These are phyloP conservation scores for Chrysoperla carnea DNA, from an alignment of 1,140 invertebrate genomes.

Conservation along the genomic window DNA sequence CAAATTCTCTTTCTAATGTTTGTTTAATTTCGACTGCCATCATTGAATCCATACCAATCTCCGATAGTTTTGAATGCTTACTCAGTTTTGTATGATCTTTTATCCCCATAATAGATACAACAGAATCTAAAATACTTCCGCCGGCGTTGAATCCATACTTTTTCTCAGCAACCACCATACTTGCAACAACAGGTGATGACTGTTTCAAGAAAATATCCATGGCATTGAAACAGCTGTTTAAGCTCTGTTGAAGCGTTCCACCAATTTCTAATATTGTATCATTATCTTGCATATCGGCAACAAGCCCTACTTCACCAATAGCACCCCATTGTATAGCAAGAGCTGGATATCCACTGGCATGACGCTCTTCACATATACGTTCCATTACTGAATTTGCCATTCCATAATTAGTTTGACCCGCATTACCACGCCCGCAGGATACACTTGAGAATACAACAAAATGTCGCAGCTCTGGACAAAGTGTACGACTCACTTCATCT, in stretches of 20 bases:
- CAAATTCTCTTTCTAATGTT: conserved; percentile 42
- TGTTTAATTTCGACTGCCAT: conserved; percentile 74
- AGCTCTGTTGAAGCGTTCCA: conserved; percentile 29
- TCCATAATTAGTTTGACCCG: conserved; percentile 48
- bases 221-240: conserved; percentile 34
- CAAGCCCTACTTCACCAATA: conserved; percentile 45
- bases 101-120: conserved; percentile 25
- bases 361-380: conserved; percentile 36
- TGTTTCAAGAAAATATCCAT: conserved; percentile 46
- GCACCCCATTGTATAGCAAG: conserved; percentile 12
- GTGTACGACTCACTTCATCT: conserved; percentile 25
- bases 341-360: conserved; percentile 27
- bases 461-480: conserved; percentile 27
- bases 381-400: conserved; percentile 49
- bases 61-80: conserved; percentile 49
- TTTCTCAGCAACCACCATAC: conserved; percentile 64
- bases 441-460: conserved; percentile 20
- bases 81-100: conserved; percentile 38
- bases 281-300: conserved; percentile 28
- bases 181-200: conserved; percentile 45
- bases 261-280: conserved; percentile 32
- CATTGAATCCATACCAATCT: conserved; percentile 77
- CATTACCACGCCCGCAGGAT: conserved; percentile 43
- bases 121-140: conserved; percentile 41
- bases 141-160: conserved; percentile 28